A percentile compares a stretch with the other conserved stretches of the same genome.
phyloP scores from a whole-genome alignment of 2,113 vertebrate species.

The Oryzias melastigma region DNA sequence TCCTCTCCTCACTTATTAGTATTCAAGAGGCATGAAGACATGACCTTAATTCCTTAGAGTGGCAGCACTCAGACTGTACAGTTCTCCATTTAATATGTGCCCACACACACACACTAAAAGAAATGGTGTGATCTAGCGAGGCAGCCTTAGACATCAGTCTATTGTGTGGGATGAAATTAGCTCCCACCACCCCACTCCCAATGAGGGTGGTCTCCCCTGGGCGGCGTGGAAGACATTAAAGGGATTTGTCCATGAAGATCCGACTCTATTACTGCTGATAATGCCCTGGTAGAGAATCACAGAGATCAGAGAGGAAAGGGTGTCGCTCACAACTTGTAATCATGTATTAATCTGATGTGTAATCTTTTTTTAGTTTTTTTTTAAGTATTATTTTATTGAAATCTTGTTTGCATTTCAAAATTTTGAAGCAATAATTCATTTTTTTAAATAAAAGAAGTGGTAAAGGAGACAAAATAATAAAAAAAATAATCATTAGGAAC shows the following conservation, averaged over 20 bases:
- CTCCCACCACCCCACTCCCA: slow-evolving; percentile 69
- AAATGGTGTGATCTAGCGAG: slow-evolving; percentile 57
- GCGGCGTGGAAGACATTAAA: slow-evolving; percentile 68
- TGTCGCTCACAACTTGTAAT: slow-evolving; percentile 60
- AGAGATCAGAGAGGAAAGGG: slow-evolving; percentile 60
- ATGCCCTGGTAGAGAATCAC: slow-evolving; percentile 58
- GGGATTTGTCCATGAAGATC: slow-evolving; percentile 71
- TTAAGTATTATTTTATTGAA: not conserved
- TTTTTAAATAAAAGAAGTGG: not conserved
- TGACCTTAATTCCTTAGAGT: slow-evolving; percentile 62
- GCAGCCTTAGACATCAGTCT: slow-evolving; percentile 51
- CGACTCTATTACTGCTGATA: slow-evolving; percentile 70
- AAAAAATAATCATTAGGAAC: slow-evolving; percentile 24
- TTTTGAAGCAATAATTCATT: too few relatives aligned
- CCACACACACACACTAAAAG: slow-evolving; percentile 25
- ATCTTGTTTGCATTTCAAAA: too few relatives aligned
- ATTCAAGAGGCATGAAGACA: slow-evolving; percentile 60
- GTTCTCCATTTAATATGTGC: slow-evolving; percentile 40
- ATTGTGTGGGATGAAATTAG: slow-evolving; percentile 77
- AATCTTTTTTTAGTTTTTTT: slow-evolving; percentile 38
- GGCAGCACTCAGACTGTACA: slow-evolving; percentile 43
- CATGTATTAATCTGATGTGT: slow-evolving; percentile 54
- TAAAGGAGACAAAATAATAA: not conserved
- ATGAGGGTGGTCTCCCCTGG: slow-evolving; percentile 75
- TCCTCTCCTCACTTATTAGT: slow-evolving; percentile 48